A percentile compares a stretch with the other conserved stretches of the same genome.
phyloP scores from a whole-genome alignment of 2,888 invertebrate species.

The Flabesymbios commensalis region DNA sequence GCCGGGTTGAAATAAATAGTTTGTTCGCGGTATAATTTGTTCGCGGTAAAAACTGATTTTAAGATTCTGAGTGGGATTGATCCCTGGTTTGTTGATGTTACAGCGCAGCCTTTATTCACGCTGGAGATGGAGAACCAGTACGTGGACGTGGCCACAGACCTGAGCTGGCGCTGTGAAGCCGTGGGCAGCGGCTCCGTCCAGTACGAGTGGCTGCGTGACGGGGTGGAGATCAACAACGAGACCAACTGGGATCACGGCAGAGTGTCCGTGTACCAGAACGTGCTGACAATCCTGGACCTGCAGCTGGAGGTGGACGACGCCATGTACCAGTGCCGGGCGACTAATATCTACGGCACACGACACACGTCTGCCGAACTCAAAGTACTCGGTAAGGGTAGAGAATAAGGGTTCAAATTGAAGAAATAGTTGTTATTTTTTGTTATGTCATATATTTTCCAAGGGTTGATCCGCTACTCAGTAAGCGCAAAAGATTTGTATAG shows the following conservation, averaged over 20 bases:
- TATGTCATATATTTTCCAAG: no score
- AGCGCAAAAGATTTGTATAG: no score
- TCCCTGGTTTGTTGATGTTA: no score
- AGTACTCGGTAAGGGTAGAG: slow-evolving; percentile 73
- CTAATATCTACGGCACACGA: slow-evolving; percentile 81
- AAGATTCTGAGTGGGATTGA: no score
- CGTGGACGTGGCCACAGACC: slow-evolving; percentile 18
- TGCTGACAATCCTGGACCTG: slow-evolving; percentile 38
- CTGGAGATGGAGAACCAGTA: slow-evolving; percentile 21
- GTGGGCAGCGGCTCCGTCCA: slow-evolving; percentile 14
- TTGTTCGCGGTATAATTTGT: no score
- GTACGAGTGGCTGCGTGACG: slow-evolving; percentile 30
- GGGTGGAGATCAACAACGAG: slow-evolving; percentile 8
- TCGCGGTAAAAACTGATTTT: no score
- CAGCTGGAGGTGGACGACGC: slow-evolving; percentile 73
- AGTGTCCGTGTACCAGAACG: slow-evolving; percentile 32
- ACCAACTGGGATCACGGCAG: slow-evolving; percentile 16
- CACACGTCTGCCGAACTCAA: slow-evolving; percentile 88
- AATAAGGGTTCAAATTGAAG: no score
- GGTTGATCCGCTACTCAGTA: no score
- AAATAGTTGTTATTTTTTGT: no score
- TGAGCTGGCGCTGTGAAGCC: slow-evolving; percentile 32
- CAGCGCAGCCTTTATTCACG: slow-evolving; percentile 31
- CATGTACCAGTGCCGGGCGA: slow-evolving; percentile 93
- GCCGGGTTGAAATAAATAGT: no score